Percentiles rank a stretch among this genome's conserved stretches.
phyloP scores from a whole-genome alignment of 2,888 invertebrate species.

The Standfussiana lucernea region DNA sequence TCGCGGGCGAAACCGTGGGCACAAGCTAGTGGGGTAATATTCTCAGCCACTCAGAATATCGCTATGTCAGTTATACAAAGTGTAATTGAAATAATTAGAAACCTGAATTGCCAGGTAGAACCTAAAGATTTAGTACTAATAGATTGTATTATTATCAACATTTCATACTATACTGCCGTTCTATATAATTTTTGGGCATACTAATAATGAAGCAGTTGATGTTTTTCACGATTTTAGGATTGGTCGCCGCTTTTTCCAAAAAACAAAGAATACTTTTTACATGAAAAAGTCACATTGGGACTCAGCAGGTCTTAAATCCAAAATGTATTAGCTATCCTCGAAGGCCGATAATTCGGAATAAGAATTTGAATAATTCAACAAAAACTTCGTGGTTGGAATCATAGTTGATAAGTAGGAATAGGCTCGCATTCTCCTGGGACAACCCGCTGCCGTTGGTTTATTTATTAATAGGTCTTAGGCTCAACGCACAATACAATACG shows the following conservation, averaged over 20 bases:
- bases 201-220: background rate
- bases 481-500: background rate
- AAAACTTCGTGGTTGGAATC: background rate
- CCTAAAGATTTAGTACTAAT: background rate
- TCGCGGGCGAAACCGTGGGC: background rate
- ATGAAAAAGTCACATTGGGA: background rate
- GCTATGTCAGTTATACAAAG: background rate
- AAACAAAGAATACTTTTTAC: background rate
- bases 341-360: background rate
- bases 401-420: background rate
- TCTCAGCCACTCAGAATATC: background rate
- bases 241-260: background rate
- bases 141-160: background rate
- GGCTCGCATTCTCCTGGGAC: background rate
- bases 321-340: background rate
- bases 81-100: background rate
- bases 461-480: background rate
- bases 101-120: background rate
- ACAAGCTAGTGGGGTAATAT: background rate
- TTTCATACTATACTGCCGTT: background rate
- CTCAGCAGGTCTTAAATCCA: background rate
- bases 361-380: slow-evolving; percentile 16
- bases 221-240: background rate
- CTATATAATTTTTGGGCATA: background rate
- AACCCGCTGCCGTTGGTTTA: background rate